Conservation (phyloP, 2,888 invertebrate genomes). For the Drosophila mimica region DNA sequence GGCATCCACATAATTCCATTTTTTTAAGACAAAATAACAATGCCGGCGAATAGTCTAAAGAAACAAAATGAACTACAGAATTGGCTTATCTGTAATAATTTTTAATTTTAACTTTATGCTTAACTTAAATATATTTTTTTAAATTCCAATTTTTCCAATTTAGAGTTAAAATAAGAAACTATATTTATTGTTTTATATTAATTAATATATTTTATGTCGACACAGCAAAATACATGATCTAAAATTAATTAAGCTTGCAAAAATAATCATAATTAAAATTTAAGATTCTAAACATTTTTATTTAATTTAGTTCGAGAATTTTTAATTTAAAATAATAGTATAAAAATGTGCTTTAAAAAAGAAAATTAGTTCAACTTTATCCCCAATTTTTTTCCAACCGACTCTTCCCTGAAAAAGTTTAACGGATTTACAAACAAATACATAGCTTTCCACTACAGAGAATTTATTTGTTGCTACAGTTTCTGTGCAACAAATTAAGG, state of each 20-base stretch:
- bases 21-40: too few relatives aligned
- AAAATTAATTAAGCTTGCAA: not conserved
- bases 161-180: not conserved
- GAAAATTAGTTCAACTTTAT: not conserved
- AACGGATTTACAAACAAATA: not conserved
- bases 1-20: too few relatives aligned
- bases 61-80: too few relatives aligned
- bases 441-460: not conserved
- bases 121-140: too few relatives aligned
- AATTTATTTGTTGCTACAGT: not conserved
- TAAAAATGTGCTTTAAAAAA: not conserved
- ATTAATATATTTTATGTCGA: not conserved
- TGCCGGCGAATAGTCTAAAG: too few relatives aligned
- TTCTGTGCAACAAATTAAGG: not conserved
- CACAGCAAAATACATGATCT: not conserved
- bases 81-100: too few relatives aligned
- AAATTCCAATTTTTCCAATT: not conserved
- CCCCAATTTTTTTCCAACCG: not conserved
- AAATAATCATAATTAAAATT: not conserved
- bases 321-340: not conserved
- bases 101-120: too few relatives aligned
- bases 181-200: not conserved
- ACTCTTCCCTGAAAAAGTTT: not conserved
- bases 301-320: too few relatives aligned
- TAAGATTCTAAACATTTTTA: not conserved